These are phyloP conservation scores for Danio jaintianensis DNA, from an alignment of 2,797 vertebrate genomes.

Conservation along the genomic window DNA sequence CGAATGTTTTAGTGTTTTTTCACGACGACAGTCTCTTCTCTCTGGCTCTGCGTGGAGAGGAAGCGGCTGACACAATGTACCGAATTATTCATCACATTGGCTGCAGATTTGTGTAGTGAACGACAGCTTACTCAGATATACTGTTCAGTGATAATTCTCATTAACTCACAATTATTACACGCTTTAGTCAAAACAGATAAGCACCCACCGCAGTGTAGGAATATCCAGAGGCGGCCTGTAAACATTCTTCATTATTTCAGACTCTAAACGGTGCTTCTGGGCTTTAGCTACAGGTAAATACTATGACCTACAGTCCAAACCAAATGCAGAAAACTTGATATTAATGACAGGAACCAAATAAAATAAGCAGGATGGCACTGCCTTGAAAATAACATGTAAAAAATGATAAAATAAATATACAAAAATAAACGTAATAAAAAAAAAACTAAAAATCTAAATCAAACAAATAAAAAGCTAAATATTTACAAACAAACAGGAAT, in stretches of 20 bases:
- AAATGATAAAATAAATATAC: background rate
- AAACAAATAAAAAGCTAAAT: background rate
- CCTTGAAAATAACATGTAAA: background rate
- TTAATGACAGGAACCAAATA: constrained; percentile 7
- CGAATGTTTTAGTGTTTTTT: constrained; percentile 54
- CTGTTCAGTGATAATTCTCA: constrained; percentile 30
- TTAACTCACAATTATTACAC: constrained; percentile 12
- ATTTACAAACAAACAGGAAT: constrained; percentile 59
- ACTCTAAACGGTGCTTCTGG: constrained; percentile 10
- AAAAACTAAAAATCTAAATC: background rate
- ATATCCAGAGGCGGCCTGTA: constrained; percentile 57
- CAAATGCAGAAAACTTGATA: constrained; percentile 11
- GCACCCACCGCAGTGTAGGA: constrained; percentile 19
- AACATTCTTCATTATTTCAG: constrained; percentile 33
- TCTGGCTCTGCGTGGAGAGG: constrained; percentile 30
- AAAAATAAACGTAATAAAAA: background rate
- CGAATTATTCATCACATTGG: constrained; percentile 51
- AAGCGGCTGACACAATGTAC: constrained; percentile 56
- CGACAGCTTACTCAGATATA: constrained; percentile 2
- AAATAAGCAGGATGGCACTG: background rate
- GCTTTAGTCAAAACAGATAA: constrained; percentile 41
- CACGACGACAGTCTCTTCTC: constrained; percentile 27
- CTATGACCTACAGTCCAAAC: constrained; percentile 11
- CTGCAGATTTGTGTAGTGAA: constrained; percentile 46
- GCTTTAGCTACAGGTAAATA: constrained; percentile 32